Percentiles rank a stretch among this genome's conserved stretches.
Conservation (phyloP, 2,113 vertebrate genomes). For the Martes martes region DNA sequence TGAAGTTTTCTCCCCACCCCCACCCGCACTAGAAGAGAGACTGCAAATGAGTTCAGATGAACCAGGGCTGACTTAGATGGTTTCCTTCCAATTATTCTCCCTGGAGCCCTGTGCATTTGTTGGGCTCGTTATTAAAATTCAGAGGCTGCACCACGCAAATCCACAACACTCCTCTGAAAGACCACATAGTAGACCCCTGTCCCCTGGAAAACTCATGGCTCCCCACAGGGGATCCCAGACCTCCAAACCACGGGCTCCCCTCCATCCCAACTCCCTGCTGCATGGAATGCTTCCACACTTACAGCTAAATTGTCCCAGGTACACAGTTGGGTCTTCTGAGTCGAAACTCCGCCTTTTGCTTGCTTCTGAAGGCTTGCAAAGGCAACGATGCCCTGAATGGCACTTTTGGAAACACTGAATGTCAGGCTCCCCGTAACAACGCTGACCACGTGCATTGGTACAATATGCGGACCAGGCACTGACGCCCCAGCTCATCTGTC, state of each 20-base stretch:
- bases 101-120: background rate
- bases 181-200: background rate
- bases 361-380: background rate
- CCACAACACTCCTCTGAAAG: background rate
- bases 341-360: background rate
- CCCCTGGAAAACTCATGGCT: background rate
- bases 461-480: background rate
- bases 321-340: background rate
- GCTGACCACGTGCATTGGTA: accelerated
- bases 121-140: slow-evolving; percentile 36
- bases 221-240: background rate
- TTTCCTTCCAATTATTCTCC: slow-evolving; percentile 55
- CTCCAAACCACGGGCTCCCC: background rate
- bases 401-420: background rate
- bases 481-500: accelerated
- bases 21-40: background rate
- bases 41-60: background rate
- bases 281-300: background rate
- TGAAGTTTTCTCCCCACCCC: background rate
- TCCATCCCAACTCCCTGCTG: background rate
- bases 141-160: background rate
- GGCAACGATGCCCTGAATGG: background rate
- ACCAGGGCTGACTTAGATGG: background rate
- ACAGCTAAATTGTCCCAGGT: background rate
- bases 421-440: background rate